Evolutionary conservation across 2,797 vertebrate species (phyloP).

Genomic region (Coilia nasus): DNA sequence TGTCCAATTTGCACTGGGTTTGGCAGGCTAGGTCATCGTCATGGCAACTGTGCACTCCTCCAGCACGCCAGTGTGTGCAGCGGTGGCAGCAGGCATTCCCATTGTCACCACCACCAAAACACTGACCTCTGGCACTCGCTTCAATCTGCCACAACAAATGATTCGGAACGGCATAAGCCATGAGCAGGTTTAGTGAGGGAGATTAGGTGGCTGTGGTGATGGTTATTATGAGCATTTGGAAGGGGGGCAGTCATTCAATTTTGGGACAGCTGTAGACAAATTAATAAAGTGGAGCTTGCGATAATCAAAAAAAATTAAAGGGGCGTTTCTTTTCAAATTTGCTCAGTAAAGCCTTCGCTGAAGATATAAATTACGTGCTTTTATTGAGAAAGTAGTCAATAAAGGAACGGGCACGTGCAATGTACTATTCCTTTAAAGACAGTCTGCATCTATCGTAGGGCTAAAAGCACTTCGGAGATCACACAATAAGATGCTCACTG

Average conservation of each 20-base stretch:
- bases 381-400: no score
- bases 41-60: constrained; percentile 54
- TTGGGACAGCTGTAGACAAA: neutral
- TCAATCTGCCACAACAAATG: constrained; percentile 37
- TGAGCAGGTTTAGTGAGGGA: constrained; percentile 4
- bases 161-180: constrained; percentile 10
- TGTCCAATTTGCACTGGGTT: constrained; percentile 47
- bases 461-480: neutral
- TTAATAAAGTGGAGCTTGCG: neutral
- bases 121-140: constrained; percentile 33
- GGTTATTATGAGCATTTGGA: neutral
- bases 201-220: neutral
- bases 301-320: neutral
- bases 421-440: neutral
- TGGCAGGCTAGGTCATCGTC: constrained; percentile 53
- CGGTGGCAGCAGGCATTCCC: constrained; percentile 42
- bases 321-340: neutral
- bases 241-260: neutral
- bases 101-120: constrained; percentile 36
- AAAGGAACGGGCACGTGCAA: neutral
- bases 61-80: constrained; percentile 39
- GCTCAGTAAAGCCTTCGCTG: no score
- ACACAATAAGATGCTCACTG: neutral
- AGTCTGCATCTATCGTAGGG: neutral
- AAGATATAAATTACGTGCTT: no score